phyloP scores from a whole-genome alignment of 2,888 invertebrate genomes.

The Drosophila tanythrix region DNA sequence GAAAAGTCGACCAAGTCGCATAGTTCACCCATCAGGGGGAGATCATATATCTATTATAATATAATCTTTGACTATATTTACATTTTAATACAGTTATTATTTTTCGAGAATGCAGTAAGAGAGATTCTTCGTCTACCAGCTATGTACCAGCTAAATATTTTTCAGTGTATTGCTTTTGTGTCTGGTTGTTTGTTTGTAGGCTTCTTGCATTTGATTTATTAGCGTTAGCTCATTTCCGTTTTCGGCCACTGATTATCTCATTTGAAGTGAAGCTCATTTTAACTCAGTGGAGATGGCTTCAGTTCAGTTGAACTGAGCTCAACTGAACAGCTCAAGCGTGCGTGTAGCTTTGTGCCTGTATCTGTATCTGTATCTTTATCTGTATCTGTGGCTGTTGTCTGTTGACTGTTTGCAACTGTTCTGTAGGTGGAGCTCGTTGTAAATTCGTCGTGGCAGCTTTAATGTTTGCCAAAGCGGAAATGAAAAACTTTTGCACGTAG shows the following conservation, averaged over 20 bases:
- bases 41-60: too few species aligned
- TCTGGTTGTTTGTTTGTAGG: conserved; percentile 18
- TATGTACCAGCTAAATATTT: background rate
- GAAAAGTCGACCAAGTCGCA: background rate
- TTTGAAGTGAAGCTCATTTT: conserved; percentile 27
- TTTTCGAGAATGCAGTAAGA: background rate
- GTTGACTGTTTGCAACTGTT: conserved; percentile 8
- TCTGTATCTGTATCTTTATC: conserved; percentile 17
- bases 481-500: conserved; percentile 81
- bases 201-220: conserved; percentile 72
- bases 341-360: conserved; percentile 44
- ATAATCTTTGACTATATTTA: background rate
- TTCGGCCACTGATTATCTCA: conserved; percentile 67
- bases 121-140: background rate
- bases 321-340: conserved; percentile 42
- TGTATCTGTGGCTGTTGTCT: conserved; percentile 12
- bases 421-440: conserved; percentile 54
- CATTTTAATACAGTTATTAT: background rate
- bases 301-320: conserved; percentile 15
- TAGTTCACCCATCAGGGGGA: background rate
- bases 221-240: conserved; percentile 70
- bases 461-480: conserved; percentile 81
- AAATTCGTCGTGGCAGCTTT: conserved; percentile 78
- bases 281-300: conserved; percentile 15
- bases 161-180: background rate